Evolutionary conservation across 2,888 invertebrate genomes (phyloP).

Genomic region (Ochropleura leucogaster): DNA sequence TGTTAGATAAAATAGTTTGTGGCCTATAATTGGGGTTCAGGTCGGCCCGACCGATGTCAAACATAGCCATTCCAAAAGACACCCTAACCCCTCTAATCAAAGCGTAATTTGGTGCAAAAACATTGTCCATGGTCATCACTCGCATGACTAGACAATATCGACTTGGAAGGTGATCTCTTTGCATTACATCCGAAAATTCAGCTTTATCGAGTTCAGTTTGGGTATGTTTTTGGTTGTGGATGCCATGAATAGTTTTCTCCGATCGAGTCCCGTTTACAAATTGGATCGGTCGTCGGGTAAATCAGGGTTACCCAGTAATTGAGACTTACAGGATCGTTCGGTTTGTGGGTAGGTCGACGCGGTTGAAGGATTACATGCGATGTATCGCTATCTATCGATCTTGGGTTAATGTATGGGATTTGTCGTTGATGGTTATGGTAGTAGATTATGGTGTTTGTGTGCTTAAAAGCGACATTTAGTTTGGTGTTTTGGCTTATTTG

Average conservation of each 20-base stretch:
- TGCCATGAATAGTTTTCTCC: conserved; percentile 80
- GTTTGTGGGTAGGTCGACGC: conserved; percentile 78
- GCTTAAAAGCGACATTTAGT: conserved; percentile 5
- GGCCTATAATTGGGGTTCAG: conserved; percentile 89
- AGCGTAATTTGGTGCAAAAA: conserved; percentile 68
- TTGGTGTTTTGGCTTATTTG: conserved; percentile 10
- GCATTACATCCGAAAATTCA: conserved; percentile 31
- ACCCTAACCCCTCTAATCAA: conserved; percentile 67
- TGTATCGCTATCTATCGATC: conserved; percentile 87
- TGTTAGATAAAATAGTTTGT: conserved; percentile 90
- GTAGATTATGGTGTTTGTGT: conserved; percentile 47
- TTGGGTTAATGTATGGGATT: conserved; percentile 71
- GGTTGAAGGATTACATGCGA: conserved; percentile 87
- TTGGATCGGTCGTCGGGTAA: conserved; percentile 89
- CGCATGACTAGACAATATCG: conserved; percentile 90
- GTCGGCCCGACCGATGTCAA: conserved; percentile 71
- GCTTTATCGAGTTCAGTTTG: conserved; percentile 22
- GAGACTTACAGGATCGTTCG: conserved; percentile 90
- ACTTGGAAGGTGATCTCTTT: conserved; percentile 82
- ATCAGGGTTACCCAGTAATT: conserved; percentile 90
- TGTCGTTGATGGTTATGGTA: conserved; percentile 60
- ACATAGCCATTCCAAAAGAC: conserved; percentile 63
- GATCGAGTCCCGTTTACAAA: conserved; percentile 88
- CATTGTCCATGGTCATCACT: conserved; percentile 86
- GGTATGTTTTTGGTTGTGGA: conserved; percentile 66